Evolutionary conservation across 1,140 invertebrate genomes (phyloP), one percentile per base, ranked within the genome.

Genomic region (Cyphomyrmex costatus): DNA sequence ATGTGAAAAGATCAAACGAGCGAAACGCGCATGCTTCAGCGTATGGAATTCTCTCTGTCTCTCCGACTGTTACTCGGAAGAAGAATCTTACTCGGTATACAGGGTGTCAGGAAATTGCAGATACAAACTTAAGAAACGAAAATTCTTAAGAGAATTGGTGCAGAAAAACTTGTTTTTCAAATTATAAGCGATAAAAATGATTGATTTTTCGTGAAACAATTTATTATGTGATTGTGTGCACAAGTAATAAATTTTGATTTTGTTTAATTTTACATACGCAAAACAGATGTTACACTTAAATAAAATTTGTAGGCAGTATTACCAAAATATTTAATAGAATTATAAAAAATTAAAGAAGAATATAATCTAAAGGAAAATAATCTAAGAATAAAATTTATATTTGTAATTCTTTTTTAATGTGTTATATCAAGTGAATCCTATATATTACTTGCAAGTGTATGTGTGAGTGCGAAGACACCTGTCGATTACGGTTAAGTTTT

Each of bases 401-500:
- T 8, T 42, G 16, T 24, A 71, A 56, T 27, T 71, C 46, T 49
- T 1, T 71, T 16, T 19, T 21, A 19, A 30, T 36, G 60, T 36
- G 14, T 14, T 60, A 6, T 74, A 60, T 16, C 6, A 61, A 83
- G 36, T 24, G 68, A 61, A 27, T 68, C 21, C 30, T 70, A n/a
- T 4, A 71, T 46, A 30, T 24, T 30, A 53, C 6, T 3, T 3
- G 7, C 46, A 53, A 14, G 16, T 30, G 6, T 27, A 5, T 46
- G 12, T 6, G n/a, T 61, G 36, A 19, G 66, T 7, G 10, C 3
- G 14, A 46, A 46, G 24, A 73, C 79, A 83, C 79, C 53, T 83
- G 79, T 27, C 53, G 68, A n/a, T 61, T 53, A 66, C 61, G 46
- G 77, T 79, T 66, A 14, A 53, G 4, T 5, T 58, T 63, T 58